Base-by-base conservation (phyloP, 2,888 invertebrate genomes). In the Ichneumoninae sp. region DNA sequence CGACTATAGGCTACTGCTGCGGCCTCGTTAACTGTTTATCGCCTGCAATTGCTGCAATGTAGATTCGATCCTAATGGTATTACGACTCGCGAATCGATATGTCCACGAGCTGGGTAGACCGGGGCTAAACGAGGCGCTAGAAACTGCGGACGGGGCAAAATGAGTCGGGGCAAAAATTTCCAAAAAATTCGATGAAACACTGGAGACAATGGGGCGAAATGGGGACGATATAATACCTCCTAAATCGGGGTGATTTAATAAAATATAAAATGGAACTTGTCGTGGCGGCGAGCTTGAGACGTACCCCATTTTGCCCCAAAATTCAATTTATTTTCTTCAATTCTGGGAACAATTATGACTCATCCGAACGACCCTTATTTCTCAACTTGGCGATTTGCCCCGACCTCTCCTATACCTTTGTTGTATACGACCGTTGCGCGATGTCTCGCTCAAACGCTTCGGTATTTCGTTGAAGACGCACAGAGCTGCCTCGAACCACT, bases 21-120 rank as follows among this genome's bases (percentile, higher is more conserved):
- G 33, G 63, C 30, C 63, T 63, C 63, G 63, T 63, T 63, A 63
- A 63, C 63, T n/a, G 33, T 63, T 63, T 33, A 63, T 33, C 63
- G 63, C 6, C n/a, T 6, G 33, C 33, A 63, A 63, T 63, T 63
- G 16, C 30, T 33, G 30, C 33, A 16, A 16, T 63, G 63, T 33
- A 63, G 30, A 6, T 16, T 63, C 63, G 33, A 63, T 30, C 13
- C 57, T 10, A 22, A 22, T 22, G 57, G 22, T 57, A 3, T 57
- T 57, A 26, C 57, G 26, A 57, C 4, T 57, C 3, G 10, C 26
- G 10, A 57, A 22, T 13, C 26, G 57, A 22, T 26, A 26, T 57
- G 26, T 22, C 44, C 44, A 16, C 44, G 44, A 3, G 44, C 44
- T 16, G 44, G 44, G 44, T 47, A 47, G 3, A 47, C 44, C 44